phyloP scores from a whole-genome alignment of 2,888 invertebrate species.

The Apomyelois bistriatella region DNA sequence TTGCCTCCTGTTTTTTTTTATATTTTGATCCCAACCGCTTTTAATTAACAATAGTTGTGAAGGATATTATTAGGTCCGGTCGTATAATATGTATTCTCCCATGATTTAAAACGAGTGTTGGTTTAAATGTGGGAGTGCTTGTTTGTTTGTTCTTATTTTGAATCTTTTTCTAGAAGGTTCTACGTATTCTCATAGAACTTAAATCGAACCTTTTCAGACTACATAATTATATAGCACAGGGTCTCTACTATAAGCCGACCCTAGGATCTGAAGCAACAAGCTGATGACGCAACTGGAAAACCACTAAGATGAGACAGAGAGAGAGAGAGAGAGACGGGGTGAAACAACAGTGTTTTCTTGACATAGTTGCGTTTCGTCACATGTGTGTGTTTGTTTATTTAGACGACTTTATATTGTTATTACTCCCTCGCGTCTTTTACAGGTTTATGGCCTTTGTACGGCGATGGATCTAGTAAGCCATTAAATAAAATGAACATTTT shows the following conservation, averaged over 20 bases:
- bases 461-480: conserved; percentile 27
- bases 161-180: too few relatives aligned
- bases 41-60: conserved; percentile 7
- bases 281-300: too few relatives aligned
- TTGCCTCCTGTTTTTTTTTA: conserved; percentile 1
- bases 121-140: neutral
- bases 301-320: too few relatives aligned
- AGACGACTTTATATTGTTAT: conserved; percentile 44
- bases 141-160: too few relatives aligned
- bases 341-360: conserved; percentile 17
- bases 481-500: neutral
- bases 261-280: too few relatives aligned
- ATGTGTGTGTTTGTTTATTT: conserved; percentile 36
- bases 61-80: neutral
- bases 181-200: too few relatives aligned
- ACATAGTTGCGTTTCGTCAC: conserved; percentile 32
- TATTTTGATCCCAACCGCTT: conserved; percentile 3
- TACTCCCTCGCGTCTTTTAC: conserved; percentile 33
- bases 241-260: too few relatives aligned
- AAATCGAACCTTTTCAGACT: too few relatives aligned
- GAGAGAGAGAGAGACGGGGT: too few relatives aligned
- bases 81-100: neutral
- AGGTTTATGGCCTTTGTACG: conserved; percentile 45
- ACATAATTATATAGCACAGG: too few relatives aligned
- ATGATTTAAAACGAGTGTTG: neutral